These are phyloP conservation scores for Nasua narica DNA, from an alignment of 2,797 vertebrate species.

Conservation along the genomic window DNA sequence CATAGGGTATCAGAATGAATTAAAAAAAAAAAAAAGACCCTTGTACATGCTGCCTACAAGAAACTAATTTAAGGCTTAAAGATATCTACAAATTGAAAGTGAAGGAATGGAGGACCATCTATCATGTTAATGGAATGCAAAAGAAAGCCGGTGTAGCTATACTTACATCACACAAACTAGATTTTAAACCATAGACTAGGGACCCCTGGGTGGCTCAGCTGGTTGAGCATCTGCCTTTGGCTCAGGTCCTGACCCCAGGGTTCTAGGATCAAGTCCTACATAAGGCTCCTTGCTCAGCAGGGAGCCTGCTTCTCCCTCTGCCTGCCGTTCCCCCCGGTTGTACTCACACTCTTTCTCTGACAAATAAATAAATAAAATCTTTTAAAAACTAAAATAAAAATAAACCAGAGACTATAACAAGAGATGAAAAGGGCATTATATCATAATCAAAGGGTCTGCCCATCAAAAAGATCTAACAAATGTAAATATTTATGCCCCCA, in stretches of 20 bases:
- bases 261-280: too few relatives aligned
- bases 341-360: too few relatives aligned
- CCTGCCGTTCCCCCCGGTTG: too few relatives aligned
- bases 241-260: too few relatives aligned
- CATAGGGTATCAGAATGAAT: background rate
- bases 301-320: too few relatives aligned
- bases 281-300: too few relatives aligned
- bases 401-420: background rate
- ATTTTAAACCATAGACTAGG: background rate
- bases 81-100: background rate
- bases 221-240: too few relatives aligned
- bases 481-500: too few relatives aligned
- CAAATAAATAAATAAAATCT: too few relatives aligned
- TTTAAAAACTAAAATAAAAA: too few relatives aligned
- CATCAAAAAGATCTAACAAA: background rate
- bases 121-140: background rate
- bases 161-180: background rate
- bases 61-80: background rate
- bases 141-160: background rate
- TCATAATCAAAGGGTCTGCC: background rate
- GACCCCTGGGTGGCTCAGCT: too few relatives aligned
- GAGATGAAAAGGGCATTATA: background rate
- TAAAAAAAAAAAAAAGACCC: background rate
- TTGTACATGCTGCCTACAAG: background rate
- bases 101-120: background rate